phyloP scores from a whole-genome alignment of 2,797 vertebrate genomes.

The Neosilurus mollespiculum region DNA sequence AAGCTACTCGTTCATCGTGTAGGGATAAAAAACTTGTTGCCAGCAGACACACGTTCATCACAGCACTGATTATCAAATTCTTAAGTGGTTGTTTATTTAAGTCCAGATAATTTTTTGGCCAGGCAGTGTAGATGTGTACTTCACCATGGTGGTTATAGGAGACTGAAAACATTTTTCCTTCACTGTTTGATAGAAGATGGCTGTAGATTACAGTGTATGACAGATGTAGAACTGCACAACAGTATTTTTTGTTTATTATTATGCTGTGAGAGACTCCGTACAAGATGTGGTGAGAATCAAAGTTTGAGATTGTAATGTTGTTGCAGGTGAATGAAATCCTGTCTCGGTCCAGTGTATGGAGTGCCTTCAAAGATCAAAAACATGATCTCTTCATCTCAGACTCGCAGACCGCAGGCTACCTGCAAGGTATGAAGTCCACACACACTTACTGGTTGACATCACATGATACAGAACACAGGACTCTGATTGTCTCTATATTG shows the following conservation, averaged over 20 bases:
- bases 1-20: no score
- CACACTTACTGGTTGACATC: not conserved
- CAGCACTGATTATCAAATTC: no score
- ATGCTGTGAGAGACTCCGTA: not conserved
- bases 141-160: not conserved
- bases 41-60: no score
- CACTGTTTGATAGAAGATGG: not conserved
- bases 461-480: not conserved
- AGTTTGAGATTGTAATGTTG: slow-evolving; percentile 9
- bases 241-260: not conserved
- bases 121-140: not conserved
- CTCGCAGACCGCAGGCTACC: slow-evolving; percentile 93
- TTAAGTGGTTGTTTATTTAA: no score
- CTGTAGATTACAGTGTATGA: no score
- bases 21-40: no score
- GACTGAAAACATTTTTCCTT: not conserved
- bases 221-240: not conserved
- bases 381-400: slow-evolving; percentile 99
- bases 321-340: slow-evolving; percentile 96
- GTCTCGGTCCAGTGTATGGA: slow-evolving; percentile 94
- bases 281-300: not conserved
- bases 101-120: no score
- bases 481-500: not conserved
- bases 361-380: slow-evolving; percentile 99
- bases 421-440: slow-evolving; percentile 82